Evolutionary conservation across 2,113 vertebrate species (phyloP).

Genomic region (Mustelus asterias): DNA sequence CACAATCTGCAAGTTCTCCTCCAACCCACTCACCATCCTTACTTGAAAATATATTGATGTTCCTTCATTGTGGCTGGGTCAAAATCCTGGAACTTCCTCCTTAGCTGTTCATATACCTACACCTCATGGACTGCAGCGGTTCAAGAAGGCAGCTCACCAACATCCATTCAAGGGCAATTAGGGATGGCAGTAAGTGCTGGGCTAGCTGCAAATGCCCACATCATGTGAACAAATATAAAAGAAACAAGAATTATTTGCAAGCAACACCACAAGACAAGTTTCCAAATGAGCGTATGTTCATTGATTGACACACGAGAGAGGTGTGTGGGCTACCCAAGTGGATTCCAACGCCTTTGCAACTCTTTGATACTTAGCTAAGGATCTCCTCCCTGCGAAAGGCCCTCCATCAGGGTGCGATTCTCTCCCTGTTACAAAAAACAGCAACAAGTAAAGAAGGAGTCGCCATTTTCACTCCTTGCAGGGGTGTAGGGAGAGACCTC

Average conservation of each 20-base stretch:
- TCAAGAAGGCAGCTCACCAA: too few species aligned
- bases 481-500: background rate
- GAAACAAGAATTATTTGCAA: background rate
- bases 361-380: background rate
- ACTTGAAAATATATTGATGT: too few species aligned
- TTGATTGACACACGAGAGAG: background rate
- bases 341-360: background rate
- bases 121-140: too few species aligned
- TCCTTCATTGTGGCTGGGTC: too few species aligned
- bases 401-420: background rate
- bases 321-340: background rate
- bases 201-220: too few species aligned
- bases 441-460: background rate
- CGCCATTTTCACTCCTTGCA: background rate
- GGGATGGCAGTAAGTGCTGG: too few species aligned
- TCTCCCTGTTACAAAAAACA: background rate
- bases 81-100: too few species aligned
- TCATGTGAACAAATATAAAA: too few species aligned
- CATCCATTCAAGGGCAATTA: too few species aligned
- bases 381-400: background rate
- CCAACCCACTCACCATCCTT: too few species aligned
- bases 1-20: too few species aligned
- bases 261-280: background rate
- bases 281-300: background rate
- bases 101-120: too few species aligned